Base-by-base conservation (phyloP, 2,797 vertebrate genomes). In the Syngnathus acus region DNA sequence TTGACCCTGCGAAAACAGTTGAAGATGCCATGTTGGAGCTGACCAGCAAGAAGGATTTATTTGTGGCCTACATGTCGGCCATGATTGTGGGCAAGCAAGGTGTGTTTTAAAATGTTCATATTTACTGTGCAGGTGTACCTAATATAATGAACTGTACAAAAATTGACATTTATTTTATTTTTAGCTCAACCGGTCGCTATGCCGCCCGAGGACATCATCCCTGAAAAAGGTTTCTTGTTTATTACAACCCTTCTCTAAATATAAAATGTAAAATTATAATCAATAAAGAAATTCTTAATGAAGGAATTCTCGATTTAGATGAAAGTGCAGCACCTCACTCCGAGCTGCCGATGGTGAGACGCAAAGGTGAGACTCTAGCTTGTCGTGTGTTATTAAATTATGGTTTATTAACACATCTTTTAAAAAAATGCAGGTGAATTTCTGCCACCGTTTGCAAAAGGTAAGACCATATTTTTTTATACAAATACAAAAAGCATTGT, bases 1-100 rank as follows among this genome's bases (percentile, higher is more conserved):
- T 90, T 54, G 86, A 92, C 54, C 89, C 90, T 17, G 82, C 90
- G 86, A 90, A 91, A 80, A 81, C 85, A 6, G 77, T 91, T 3
- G 80, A 90, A 70, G 90, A 92, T 9, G 84, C 87, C 0, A 32
- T 90, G 50, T 68, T 88, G 70, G 88, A 90, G 65, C 79, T 90
- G 70, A 64, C 85, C 14, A 88, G 91, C 81, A 86, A 84, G 68
- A 92, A 86, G 69, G 88, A 92, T 53, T 70, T 86, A 72, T 76
- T 92, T 3, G 6, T 90, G 74, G 78, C 79, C 5, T 92, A 90
- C 66, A 84, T 92, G 78, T 87, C 88, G 1, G 85, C 85, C 74
- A 80, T 92, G 78, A 9, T 91, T 39, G 80, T 86, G 80, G 75
- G 82, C 10, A 81, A 88, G 59, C 87, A 88, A 86, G 90, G 91